phyloP scores from a whole-genome alignment of 2,113 vertebrate species.

The Donacobius atricapilla region DNA sequence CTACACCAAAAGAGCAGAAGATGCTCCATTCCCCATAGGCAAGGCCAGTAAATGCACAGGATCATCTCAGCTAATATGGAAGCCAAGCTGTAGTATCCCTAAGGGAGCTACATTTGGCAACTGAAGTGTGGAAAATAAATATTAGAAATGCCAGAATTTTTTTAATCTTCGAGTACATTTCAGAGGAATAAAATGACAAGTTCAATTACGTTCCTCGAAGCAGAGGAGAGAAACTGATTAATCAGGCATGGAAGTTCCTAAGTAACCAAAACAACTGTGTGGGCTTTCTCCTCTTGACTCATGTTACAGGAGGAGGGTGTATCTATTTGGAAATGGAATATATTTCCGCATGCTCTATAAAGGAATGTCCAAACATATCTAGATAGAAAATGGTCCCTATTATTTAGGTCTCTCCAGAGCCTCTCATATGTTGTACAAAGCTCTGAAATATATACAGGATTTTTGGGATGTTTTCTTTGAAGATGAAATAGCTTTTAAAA shows the following conservation, averaged over 20 bases:
- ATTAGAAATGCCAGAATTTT: conserved; percentile 43
- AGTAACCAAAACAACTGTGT: conserved; percentile 71
- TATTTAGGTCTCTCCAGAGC: background rate
- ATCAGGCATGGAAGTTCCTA: conserved; percentile 68
- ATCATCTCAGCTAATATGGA: background rate
- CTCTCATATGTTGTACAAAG: background rate
- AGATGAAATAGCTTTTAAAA: background rate
- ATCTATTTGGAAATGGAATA: conserved; percentile 49
- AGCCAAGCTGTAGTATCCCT: background rate
- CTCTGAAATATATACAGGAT: background rate
- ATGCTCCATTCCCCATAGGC: background rate
- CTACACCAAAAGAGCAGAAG: background rate
- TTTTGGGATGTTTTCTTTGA: background rate
- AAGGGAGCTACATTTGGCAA: background rate
- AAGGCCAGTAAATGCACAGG: background rate
- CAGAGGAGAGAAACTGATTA: conserved; percentile 65
- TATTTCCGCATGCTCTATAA: conserved; percentile 35
- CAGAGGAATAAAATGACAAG: conserved; percentile 48
- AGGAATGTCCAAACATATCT: conserved; percentile 33
- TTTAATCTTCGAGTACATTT: conserved; percentile 19
- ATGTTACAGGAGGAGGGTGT: conserved; percentile 55
- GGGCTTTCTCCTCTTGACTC: conserved; percentile 66
- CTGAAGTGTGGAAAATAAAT: conserved; percentile 34
- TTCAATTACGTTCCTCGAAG: conserved; percentile 61
- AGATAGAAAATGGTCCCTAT: background rate